Conservation (phyloP, 2,888 invertebrate species). For the Nyleta sp. region DNA sequence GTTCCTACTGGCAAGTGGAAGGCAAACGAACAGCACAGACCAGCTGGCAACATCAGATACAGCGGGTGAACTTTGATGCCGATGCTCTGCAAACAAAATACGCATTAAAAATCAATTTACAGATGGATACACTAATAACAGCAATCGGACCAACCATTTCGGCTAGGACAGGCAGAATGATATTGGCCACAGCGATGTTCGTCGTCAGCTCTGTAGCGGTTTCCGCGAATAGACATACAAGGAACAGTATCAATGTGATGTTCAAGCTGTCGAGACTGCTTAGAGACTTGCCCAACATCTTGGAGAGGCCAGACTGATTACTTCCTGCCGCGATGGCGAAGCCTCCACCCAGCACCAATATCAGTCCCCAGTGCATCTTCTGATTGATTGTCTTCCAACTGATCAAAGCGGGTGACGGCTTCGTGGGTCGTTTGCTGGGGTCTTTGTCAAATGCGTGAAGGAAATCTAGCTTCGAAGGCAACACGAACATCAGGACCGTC, state of each 20-base stretch:
- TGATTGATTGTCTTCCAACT: conserved; percentile 93
- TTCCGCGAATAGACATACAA: conserved; percentile 91
- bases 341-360: conserved; percentile 94
- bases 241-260: conserved; percentile 87
- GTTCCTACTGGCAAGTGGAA: conserved; percentile 98
- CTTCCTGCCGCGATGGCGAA: conserved; percentile 96
- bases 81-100: too few relatives aligned
- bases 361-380: conserved; percentile 95
- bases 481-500: conserved; percentile 91
- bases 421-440: conserved; percentile 84
- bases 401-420: conserved; percentile 88
- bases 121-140: background rate
- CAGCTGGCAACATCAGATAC: conserved; percentile 94
- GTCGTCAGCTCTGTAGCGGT: conserved; percentile 94
- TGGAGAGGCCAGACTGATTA: conserved; percentile 90
- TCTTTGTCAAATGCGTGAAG: conserved; percentile 86
- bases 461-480: conserved; percentile 91
- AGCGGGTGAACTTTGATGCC: conserved; percentile 91
- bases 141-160: conserved; percentile 85
- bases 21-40: conserved; percentile 95
- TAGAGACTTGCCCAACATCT: conserved; percentile 89
- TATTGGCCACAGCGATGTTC: conserved; percentile 95
- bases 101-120: too few relatives aligned
- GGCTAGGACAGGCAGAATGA: conserved; percentile 92
- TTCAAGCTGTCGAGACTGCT: conserved; percentile 86